Conservation (phyloP, 2,888 invertebrate species). For the Conops quadrifasciatus region DNA sequence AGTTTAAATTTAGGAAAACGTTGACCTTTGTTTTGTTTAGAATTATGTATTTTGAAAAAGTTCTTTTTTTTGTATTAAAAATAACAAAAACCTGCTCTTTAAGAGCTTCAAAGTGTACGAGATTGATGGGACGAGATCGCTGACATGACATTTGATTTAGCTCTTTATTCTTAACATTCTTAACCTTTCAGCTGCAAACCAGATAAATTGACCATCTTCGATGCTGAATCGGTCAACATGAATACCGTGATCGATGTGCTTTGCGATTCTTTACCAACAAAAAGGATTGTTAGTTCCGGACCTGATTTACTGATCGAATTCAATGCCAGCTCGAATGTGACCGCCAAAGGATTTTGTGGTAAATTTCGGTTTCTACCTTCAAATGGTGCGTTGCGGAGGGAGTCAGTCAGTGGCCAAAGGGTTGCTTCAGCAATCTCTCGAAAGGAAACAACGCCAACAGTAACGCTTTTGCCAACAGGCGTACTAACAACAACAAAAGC, state of each 20-base stretch:
- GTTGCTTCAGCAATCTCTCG: neutral
- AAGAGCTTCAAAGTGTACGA: too few relatives aligned
- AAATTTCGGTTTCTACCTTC: constrained; percentile 60
- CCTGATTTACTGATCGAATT: constrained; percentile 84
- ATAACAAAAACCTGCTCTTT: too few relatives aligned
- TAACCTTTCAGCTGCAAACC: constrained; percentile 53
- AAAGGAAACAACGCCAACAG: neutral
- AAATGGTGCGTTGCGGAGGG: constrained; percentile 42
- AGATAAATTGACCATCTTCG: constrained; percentile 86
- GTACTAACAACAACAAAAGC: too few relatives aligned
- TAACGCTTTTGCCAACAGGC: neutral
- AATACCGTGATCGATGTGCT: constrained; percentile 82
- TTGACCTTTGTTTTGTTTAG: too few relatives aligned
- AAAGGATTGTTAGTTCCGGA: constrained; percentile 84
- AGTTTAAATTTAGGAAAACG: too few relatives aligned
- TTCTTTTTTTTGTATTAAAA: too few relatives aligned
- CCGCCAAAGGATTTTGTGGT: constrained; percentile 64
- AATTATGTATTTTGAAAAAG: too few relatives aligned
- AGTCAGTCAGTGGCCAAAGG: neutral
- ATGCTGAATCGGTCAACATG: constrained; percentile 75
- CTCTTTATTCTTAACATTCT: neutral
- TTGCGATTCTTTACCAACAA: constrained; percentile 77
- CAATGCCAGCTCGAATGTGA: constrained; percentile 76
- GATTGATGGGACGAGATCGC: too few relatives aligned
- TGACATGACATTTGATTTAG: neutral